These are phyloP conservation scores for Oceanodroma leucorhoa DNA, from an alignment of 2,797 vertebrate species.

Conservation along the genomic window DNA sequence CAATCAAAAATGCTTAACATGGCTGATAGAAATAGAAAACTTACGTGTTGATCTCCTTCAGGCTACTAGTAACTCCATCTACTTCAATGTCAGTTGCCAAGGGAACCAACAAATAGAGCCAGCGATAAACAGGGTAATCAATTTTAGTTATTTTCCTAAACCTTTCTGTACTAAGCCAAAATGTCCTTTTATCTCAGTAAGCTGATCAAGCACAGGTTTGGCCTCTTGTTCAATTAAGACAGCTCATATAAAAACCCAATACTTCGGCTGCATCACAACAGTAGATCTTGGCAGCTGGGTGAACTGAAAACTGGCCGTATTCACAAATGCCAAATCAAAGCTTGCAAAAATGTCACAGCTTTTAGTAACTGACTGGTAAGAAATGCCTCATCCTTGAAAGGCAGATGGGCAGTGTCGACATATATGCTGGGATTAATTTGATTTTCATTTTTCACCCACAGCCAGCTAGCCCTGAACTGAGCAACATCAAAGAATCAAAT, in stretches of 20 bases:
- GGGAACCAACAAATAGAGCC: slow-evolving; percentile 62
- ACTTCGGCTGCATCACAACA: not conserved
- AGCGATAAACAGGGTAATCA: slow-evolving; percentile 54
- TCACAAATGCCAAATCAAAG: not conserved
- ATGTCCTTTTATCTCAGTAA: slow-evolving; percentile 39
- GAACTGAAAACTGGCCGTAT: not conserved
- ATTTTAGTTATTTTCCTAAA: slow-evolving; percentile 46
- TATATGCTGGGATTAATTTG: not conserved
- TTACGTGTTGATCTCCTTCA: not conserved
- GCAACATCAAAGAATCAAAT: not conserved
- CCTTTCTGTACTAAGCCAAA: slow-evolving; percentile 28
- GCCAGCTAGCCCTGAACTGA: not conserved
- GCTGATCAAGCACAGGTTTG: not conserved
- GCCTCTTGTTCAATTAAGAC: not conserved
- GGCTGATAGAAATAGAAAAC: not conserved
- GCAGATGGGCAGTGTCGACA: not conserved
- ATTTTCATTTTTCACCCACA: not conserved
- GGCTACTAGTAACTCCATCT: slow-evolving; percentile 27
- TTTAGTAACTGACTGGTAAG: not conserved
- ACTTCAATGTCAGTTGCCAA: slow-evolving; percentile 51
- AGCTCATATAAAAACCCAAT: not conserved
- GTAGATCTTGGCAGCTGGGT: not conserved
- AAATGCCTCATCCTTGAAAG: not conserved
- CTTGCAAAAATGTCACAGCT: not conserved
- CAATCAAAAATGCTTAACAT: not conserved